Evolutionary conservation across 1,140 invertebrate species (phyloP).

Genomic region (Camponotus vicinus): DNA sequence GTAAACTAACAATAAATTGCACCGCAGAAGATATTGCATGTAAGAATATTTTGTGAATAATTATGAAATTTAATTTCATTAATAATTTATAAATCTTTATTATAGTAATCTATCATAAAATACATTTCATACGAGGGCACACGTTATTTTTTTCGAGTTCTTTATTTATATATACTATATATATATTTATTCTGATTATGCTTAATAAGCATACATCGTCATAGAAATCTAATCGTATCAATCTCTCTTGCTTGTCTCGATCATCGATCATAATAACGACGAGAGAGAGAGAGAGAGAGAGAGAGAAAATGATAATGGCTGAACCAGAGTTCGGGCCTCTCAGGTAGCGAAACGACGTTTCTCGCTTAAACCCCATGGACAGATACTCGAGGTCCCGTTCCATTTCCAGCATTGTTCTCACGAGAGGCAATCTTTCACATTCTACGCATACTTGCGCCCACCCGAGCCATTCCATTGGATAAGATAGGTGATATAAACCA

Average conservation of each 20-base stretch:
- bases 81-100: neutral
- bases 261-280: neutral
- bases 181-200: no score
- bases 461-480: constrained; percentile 66
- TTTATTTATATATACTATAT: no score
- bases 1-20: neutral
- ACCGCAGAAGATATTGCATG: neutral
- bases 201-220: neutral
- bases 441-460: constrained; percentile 82
- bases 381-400: neutral
- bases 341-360: neutral
- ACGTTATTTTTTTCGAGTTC: neutral
- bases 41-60: neutral
- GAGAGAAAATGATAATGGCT: neutral
- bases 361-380: neutral
- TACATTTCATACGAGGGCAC: neutral
- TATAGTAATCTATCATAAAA: neutral
- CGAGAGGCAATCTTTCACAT: constrained; percentile 80
- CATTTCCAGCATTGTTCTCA: constrained; percentile 54
- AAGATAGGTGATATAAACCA: constrained; percentile 71
- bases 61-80: neutral
- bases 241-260: neutral
- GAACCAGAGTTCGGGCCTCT: neutral
- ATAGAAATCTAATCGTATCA: neutral
- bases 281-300: no score